These are phyloP conservation scores for Psilopsiagon aurifrons DNA, from an alignment of 2,113 vertebrate species.

Conservation along the genomic window DNA sequence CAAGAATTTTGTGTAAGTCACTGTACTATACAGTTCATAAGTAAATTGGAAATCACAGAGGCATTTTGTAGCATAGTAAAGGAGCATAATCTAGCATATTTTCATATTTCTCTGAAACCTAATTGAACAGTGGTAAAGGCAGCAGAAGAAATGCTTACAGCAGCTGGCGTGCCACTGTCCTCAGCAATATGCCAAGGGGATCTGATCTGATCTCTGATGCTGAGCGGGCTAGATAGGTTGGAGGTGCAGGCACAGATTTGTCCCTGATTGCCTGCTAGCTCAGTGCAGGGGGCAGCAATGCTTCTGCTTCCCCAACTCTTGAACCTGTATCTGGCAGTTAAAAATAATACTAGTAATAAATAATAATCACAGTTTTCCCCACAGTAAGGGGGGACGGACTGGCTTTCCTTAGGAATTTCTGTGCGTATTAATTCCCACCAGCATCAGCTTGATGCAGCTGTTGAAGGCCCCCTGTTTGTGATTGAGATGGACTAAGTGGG, in stretches of 20 bases:
- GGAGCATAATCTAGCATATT: background rate
- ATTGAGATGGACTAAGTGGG: background rate
- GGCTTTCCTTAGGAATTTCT: background rate
- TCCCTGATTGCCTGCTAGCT: background rate
- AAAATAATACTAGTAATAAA: background rate
- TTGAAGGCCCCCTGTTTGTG: background rate
- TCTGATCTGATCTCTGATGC: background rate
- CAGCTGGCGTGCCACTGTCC: background rate
- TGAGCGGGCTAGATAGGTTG: background rate
- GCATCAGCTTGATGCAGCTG: slow-evolving; percentile 20
- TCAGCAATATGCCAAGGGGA: background rate
- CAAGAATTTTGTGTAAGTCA: background rate
- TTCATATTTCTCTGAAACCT: background rate
- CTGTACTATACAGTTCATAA: background rate
- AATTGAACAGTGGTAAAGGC: background rate
- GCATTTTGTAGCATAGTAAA: background rate
- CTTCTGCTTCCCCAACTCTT: fast-evolving
- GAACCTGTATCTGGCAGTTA: background rate
- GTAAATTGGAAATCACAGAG: background rate
- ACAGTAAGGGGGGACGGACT: background rate
- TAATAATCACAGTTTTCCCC: background rate
- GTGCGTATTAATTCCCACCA: background rate
- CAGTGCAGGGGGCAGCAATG: background rate
- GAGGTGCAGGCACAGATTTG: background rate
- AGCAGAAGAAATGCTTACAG: background rate